Percentiles rank a stretch among this genome's conserved stretches.
Conservation (phyloP, 2,797 vertebrate species). For the Limnodromus scolopaceus region DNA sequence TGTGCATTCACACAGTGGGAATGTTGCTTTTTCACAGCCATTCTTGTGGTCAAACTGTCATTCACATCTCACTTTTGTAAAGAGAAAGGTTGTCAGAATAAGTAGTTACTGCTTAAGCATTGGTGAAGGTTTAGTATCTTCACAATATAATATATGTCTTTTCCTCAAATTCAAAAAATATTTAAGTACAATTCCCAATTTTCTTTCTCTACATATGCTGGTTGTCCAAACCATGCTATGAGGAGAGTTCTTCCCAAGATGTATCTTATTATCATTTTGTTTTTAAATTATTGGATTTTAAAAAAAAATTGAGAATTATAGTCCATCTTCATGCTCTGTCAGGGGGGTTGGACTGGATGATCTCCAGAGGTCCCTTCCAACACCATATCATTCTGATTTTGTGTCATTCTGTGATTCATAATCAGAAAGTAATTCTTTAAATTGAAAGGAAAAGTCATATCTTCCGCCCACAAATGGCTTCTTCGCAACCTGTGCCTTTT, state of each 20-base stretch:
- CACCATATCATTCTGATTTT: too few species aligned
- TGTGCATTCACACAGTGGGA: neutral
- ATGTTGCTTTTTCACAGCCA: neutral
- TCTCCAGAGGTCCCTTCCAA: too few species aligned
- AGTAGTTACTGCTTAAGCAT: neutral
- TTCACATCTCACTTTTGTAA: neutral
- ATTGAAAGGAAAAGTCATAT: neutral
- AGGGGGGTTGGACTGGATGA: too few species aligned
- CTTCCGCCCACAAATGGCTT: neutral
- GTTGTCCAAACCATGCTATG: neutral
- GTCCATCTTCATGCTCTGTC: neutral
- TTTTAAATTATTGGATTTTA: neutral
- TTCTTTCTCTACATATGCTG: neutral
- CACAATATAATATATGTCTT: neutral
- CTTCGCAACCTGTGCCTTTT: neutral
- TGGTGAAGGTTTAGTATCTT: neutral
- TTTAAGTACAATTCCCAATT: neutral
- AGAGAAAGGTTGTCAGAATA: neutral
- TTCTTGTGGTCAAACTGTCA: neutral
- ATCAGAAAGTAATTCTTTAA: neutral
- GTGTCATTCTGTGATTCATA: neutral
- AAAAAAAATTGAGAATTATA: neutral
- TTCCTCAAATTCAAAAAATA: neutral
- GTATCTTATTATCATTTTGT: neutral
- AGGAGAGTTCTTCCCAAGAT: neutral